Base-by-base conservation (phyloP, 2,888 invertebrate species). In the Rhaphigaster nebulosa region DNA sequence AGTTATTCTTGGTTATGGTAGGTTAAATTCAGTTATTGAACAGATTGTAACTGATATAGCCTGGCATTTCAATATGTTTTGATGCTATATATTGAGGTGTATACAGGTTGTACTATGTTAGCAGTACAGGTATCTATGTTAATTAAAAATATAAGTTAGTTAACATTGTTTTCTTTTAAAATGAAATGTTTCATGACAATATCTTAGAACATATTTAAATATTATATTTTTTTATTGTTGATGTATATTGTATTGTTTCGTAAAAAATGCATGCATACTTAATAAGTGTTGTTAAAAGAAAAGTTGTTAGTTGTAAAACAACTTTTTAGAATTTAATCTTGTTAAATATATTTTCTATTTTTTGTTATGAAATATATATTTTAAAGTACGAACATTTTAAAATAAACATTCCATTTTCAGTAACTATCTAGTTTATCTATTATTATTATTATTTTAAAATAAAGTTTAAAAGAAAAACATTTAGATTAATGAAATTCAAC, bases 321-420 rank as follows among this genome's bases (percentile, higher is more conserved):
- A 29, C 13, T 76, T 34, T 76, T 38, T 8, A 34, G 29, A 76
- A 38, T 38, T 34, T 76, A 20, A 76, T 76, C 38, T 76, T 76
- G 38, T 76, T 76, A 15, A 6, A 45, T 45, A 45, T 60, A n/a
- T 34, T 18, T 34, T 29, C 29, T 65, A 76, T 38, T 38, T 76
- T 38, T 38, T 76, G 70, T 76, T 38, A 38, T 23, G 15, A 65
- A 76, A n/a, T n/a, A n/a, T n/a, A n/a, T n/a, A n/a, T n/a, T n/a
- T n/a, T n/a, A n/a, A n/a, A n/a, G n/a, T n/a, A n/a, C 38, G 38
- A 38, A 38, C 38, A 76, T 38, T 76, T 65, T 65, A 29, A 29
- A 65, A 65, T 76, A 76, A 76, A 76, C 70, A 76, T 76, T 76
- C 70, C 70, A 38, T 76, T 76, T 38, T 23, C 20, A 29, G 18